These are phyloP conservation scores for Oopsacas minuta DNA, from an alignment of 37 sponge, comb jelly and placozoan genomes.

Conservation along the genomic window DNA sequence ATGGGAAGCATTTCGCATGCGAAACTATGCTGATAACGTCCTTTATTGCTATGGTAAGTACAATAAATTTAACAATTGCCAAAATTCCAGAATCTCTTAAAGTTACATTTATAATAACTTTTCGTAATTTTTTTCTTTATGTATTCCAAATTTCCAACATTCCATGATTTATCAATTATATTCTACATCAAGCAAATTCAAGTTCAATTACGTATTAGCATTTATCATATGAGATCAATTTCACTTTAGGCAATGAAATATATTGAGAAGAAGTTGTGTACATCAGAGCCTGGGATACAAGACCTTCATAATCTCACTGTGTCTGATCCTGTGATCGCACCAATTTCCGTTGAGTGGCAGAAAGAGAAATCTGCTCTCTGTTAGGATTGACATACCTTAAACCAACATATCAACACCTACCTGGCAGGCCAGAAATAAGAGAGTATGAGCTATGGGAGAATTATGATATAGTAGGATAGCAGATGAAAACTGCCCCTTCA, in stretches of 20 bases:
- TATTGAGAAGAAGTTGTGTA: background rate
- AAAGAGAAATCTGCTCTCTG: background rate
- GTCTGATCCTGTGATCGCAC: background rate
- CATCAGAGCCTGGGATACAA: background rate
- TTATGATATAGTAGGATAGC: background rate
- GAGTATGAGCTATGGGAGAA: background rate
- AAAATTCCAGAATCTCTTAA: too few species aligned
- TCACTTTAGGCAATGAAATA: background rate
- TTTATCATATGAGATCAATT: too few species aligned
- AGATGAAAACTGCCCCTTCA: background rate
- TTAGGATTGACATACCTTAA: background rate
- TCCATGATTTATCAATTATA: too few species aligned
- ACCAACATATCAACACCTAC: background rate
- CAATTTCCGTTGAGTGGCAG: background rate
- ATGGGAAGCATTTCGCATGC: background rate
- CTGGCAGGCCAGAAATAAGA: background rate
- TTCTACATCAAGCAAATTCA: too few species aligned
- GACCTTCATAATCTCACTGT: background rate
- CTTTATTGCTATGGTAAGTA: background rate
- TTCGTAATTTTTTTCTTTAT: too few species aligned
- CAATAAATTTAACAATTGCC: too few species aligned
- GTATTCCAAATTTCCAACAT: too few species aligned
- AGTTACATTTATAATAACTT: background rate
- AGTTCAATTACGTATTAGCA: too few species aligned
- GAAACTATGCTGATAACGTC: background rate